Evolutionary conservation across 2,113 vertebrate genomes (phyloP), one percentile per base, ranked within the genome.

Genomic region (Bettongia penicillata): DNA sequence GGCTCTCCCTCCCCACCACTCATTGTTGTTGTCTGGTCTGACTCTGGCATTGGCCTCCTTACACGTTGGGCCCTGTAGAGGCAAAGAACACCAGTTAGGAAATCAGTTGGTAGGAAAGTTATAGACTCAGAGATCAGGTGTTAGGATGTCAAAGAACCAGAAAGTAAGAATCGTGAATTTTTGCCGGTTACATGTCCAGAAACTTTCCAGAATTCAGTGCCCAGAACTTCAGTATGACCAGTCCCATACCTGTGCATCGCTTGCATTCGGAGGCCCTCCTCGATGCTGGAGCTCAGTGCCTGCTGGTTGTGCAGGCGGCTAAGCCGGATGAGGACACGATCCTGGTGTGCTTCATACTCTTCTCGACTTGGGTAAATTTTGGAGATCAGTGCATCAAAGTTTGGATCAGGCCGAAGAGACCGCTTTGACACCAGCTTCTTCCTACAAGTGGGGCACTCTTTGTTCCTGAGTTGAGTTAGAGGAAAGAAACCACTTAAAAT

Each of bases 351-450:
- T 96, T 99, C 99, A 0, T 99, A 99, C 97, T 99, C 99, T 5
- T 99, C 99, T 0, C 99, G 98, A 96, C 99, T 99, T 0, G 99
- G 99, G 96, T 99, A 99, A 96, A 99, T 99, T 98, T 99, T 99
- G 3, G 99, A 99, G 96, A 99, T 99, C 93, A 99, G 98, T 0
- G 99, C 99, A 24, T 99, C 99, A 0, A 99, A 99, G 95, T 99
- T 99, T 0, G 99, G 99, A 94, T 99, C 99, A 0, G 99, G 98
- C 0, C 99, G 98, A 5, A 99, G 98, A 0, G 99, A 99, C 0
- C 99, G 98, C 94, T 99, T 99, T 51, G 99, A 99, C 0, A 99
- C 99, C 95, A 99, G 95, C 97, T 99, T 99, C 98, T 99, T 99
- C 31, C 99, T 98, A 98, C 99, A 99, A 4, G 99, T 99, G 0